Base-by-base conservation (phyloP, 2,797 vertebrate species). In the Myotis pilosus region DNA sequence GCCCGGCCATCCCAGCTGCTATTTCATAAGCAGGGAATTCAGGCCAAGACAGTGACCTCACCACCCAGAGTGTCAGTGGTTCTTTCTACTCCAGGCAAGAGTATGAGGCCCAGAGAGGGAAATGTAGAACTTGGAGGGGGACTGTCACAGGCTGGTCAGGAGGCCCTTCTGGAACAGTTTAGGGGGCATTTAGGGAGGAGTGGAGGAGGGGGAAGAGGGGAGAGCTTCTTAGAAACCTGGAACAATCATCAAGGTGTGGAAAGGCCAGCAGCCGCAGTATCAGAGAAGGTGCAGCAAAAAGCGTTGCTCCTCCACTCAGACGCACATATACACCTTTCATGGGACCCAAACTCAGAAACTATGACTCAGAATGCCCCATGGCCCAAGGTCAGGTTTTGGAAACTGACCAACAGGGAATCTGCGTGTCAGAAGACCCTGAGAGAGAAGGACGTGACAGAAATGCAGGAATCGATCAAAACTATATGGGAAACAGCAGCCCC, bases 181-280 rank as follows among this genome's bases (percentile, higher is more conserved):
- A 62, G n/a, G n/a, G 12, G 68, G 12, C 19, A 9, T 51, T 82
- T 51, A 41, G 51, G 13, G 0, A 9, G 13, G 22, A 13, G 20
- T 1, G 0, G 12, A 6, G 12, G 23, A 55, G 22, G 44, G 36
- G 36, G 15, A 16, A 8, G 0, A 36, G 22, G 11, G 51, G 22
- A 47, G 23, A 10, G 5, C 20, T 41, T 53, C 28, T 64, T 51
- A 82, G n/a, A n/a, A 60, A 36, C n/a, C 30, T 11, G 5, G 33
- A 41, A 38, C 19, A 23, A 6, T 25, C 5, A 20, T 9, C 6
- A 16, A 75, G n/a, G 41, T 64, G 8, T 10, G 19, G 51, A 51
- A 71, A 64, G 49, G 8, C 62, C 6, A 12, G 28, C 28, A 23
- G 66, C 5, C 44, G n/a, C n/a, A 20, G 4, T 1, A 19, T 12